Percentiles rank a stretch among this genome's conserved stretches.
These are phyloP conservation scores for Mylabris phalerata DNA, from an alignment of 1,140 invertebrate species.

Conservation along the genomic window DNA sequence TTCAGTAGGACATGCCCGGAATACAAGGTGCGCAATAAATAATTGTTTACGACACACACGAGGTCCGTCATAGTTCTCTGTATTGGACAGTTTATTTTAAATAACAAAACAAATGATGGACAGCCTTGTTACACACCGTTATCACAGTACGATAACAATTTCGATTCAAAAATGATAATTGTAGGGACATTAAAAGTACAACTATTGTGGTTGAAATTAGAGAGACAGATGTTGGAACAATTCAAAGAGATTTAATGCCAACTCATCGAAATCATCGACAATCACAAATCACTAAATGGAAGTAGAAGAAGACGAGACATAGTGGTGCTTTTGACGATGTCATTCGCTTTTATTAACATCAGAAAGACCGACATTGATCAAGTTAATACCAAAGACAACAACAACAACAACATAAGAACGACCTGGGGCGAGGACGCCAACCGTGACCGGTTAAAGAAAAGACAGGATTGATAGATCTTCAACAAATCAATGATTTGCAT, in stretches of 20 bases:
- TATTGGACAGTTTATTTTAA: constrained; percentile 17
- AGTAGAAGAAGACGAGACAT: background rate
- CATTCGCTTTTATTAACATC: constrained; percentile 14
- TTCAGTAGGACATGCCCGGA: background rate
- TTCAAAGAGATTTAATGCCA: too few relatives aligned
- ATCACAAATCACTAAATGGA: constrained; percentile 12
- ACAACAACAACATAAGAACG: background rate
- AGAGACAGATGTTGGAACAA: too few relatives aligned
- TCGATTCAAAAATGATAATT: too few relatives aligned
- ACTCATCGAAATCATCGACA: constrained; percentile 9
- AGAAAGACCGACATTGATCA: constrained; percentile 2
- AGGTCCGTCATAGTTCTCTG: constrained; percentile 9
- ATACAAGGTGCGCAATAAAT: constrained; percentile 22
- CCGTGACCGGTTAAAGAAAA: background rate
- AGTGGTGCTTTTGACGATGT: constrained; percentile 6
- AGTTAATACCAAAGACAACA: too few relatives aligned
- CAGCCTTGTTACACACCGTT: constrained; percentile 5
- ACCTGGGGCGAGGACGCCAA: constrained; percentile 3
- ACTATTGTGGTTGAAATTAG: too few relatives aligned
- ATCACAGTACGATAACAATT: too few relatives aligned
- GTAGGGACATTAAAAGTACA: too few relatives aligned
- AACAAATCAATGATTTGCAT: too few relatives aligned
- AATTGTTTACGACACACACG: constrained; percentile 21
- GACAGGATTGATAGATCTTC: too few relatives aligned
- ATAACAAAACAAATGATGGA: constrained; percentile 13